phyloP scores from a whole-genome alignment of 2,113 vertebrate species.

The Neofelis nebulosa region DNA sequence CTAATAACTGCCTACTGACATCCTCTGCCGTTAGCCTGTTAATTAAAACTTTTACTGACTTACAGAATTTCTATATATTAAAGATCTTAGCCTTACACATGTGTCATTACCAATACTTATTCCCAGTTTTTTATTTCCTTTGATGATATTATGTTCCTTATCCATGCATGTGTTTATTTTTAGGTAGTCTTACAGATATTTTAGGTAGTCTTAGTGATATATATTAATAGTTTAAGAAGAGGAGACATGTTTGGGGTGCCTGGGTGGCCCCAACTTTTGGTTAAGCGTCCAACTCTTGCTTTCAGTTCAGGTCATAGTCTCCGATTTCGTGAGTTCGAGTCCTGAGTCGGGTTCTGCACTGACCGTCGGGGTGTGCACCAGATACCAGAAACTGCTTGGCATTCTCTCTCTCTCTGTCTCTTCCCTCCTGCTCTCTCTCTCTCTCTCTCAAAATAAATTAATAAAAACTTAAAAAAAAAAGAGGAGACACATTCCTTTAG shows the following conservation, averaged over 20 bases:
- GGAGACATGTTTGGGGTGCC: not conserved
- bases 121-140: not conserved
- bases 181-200: not conserved
- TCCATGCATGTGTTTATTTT: not conserved
- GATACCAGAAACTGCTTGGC: too few relatives aligned
- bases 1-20: not conserved
- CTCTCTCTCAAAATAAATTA: too few relatives aligned
- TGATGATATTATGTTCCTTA: not conserved
- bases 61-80: not conserved
- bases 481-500: not conserved
- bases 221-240: not conserved
- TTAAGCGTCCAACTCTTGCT: too few relatives aligned
- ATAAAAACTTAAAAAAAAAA: not conserved
- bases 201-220: not conserved
- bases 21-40: not conserved
- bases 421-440: too few relatives aligned
- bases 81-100: not conserved
- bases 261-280: too few relatives aligned
- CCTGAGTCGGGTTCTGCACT: too few relatives aligned
- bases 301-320: too few relatives aligned
- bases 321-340: too few relatives aligned
- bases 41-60: not conserved
- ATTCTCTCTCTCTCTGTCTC: too few relatives aligned
- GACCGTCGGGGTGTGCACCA: too few relatives aligned
- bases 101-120: not conserved